A percentile compares a stretch with the other conserved stretches of the same genome.
phyloP scores from a whole-genome alignment of 2,113 vertebrate genomes.

The Lontra canadensis region DNA sequence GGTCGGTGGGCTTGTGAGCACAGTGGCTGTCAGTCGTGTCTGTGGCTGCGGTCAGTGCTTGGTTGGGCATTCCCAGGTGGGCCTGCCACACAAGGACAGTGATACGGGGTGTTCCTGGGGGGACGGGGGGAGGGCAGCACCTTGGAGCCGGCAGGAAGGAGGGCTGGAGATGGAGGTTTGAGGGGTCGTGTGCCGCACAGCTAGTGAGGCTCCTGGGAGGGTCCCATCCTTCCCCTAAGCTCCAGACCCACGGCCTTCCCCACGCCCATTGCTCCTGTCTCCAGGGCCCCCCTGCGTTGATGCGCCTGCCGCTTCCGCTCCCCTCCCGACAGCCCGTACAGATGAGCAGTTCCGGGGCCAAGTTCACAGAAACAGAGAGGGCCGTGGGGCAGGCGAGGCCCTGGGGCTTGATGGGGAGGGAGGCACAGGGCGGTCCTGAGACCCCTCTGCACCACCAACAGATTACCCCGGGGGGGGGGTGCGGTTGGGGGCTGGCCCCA shows the following conservation, averaged over 20 bases:
- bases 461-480: rapidly evolving
- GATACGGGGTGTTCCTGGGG: not conserved
- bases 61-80: not conserved
- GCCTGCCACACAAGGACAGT: not conserved
- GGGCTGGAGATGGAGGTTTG: not conserved
- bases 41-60: not conserved
- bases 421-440: not conserved
- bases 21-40: not conserved
- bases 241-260: not conserved
- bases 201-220: not conserved
- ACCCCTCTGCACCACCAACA: not conserved
- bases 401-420: too few species aligned
- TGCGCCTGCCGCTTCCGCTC: too few species aligned
- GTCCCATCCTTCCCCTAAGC: not conserved
- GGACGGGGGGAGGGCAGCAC: rapidly evolving
- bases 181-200: not conserved
- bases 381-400: not conserved
- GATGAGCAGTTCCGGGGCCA: not conserved
- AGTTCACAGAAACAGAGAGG: not conserved
- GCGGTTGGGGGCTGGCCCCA: not conserved
- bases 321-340: not conserved
- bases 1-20: rapidly evolving
- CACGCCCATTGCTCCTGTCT: too few species aligned
- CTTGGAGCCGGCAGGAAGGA: not conserved
- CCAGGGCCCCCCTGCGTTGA: too few species aligned